These are phyloP conservation scores for Rutilus rutilus DNA, from an alignment of 2,113 vertebrate species.

Conservation along the genomic window DNA sequence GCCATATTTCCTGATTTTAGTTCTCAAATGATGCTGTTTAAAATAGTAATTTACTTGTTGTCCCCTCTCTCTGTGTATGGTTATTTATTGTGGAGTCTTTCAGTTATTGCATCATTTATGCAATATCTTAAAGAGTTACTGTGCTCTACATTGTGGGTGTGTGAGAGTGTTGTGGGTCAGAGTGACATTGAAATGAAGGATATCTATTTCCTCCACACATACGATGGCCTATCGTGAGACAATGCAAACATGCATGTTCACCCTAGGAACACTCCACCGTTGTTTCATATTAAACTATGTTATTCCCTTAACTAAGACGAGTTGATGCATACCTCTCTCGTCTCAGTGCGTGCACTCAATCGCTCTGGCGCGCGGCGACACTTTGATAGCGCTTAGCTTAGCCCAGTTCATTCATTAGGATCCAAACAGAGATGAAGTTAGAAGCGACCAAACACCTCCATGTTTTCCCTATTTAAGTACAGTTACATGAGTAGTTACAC, in stretches of 20 bases:
- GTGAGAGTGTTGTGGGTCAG: neutral
- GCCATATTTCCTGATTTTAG: neutral
- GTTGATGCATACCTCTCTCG: too few species aligned
- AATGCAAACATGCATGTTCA: neutral
- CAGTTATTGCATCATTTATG: neutral
- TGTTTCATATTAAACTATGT: too few species aligned
- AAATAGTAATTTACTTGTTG: neutral
- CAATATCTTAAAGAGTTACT: neutral
- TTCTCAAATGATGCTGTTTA: neutral
- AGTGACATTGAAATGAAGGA: slow-evolving; percentile 9
- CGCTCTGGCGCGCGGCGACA: too few species aligned
- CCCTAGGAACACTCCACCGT: too few species aligned
- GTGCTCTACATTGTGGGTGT: neutral
- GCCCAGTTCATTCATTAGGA: too few species aligned
- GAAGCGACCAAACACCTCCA: too few species aligned
- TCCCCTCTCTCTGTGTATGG: neutral
- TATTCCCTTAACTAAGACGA: too few species aligned
- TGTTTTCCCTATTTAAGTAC: too few species aligned
- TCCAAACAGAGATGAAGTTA: too few species aligned
- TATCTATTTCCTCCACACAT: neutral
- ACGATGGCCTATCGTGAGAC: neutral
- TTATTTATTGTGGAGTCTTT: neutral
- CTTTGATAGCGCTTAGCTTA: too few species aligned
- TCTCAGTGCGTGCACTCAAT: too few species aligned
- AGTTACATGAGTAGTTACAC: too few species aligned